Evolutionary conservation across 2,113 vertebrate genomes (phyloP), one percentile per base, ranked within the genome.

Genomic region (Axis porcinus): DNA sequence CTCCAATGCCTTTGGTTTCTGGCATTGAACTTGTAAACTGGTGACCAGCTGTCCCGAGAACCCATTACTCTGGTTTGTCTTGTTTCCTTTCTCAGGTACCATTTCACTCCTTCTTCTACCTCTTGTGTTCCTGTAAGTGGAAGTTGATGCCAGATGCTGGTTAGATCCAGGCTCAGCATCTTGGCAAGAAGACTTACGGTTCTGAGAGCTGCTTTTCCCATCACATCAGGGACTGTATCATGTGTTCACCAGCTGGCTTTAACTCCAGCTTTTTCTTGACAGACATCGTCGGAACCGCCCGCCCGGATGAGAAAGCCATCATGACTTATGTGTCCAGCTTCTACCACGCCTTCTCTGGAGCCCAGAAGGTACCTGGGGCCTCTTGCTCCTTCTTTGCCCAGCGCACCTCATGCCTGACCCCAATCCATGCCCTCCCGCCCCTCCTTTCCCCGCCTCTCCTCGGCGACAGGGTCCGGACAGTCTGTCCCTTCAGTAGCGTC

Each of bases 281-380:
- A 99, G 99, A 99, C 99, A 99, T 99, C 97, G 99, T 99, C 96
- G 99, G 99, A 99, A 99, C 99, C 13, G 99, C 99, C 98, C 99
- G 99, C 96, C 99, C 99, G 17, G 99, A 99, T 96, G 99, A 99
- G 99, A 99, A 99, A 98, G 99, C 99, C 98, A 99, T 99, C 99
- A 99, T 99, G 99, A 99, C 99, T 99, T 99, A 99, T 96, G 99
- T 99, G 98, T 99, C 99, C 99, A 99, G 99, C 99, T 99, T 99
- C 99, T 99, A 99, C 99, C 99, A 99, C 96, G 99, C 99, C 99
- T 99, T 99, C 99, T 99, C 99, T 88, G 99, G 99, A 99, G 99
- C 99, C 98, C 99, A 99, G 99, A 99, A 99, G 99, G 99, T 99
- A 99, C 99, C 99, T 11, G 98, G 98, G 99, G 98, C 98, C 98